phyloP scores from a whole-genome alignment of 2,888 invertebrate genomes.

The Luffia ferchaultella region DNA sequence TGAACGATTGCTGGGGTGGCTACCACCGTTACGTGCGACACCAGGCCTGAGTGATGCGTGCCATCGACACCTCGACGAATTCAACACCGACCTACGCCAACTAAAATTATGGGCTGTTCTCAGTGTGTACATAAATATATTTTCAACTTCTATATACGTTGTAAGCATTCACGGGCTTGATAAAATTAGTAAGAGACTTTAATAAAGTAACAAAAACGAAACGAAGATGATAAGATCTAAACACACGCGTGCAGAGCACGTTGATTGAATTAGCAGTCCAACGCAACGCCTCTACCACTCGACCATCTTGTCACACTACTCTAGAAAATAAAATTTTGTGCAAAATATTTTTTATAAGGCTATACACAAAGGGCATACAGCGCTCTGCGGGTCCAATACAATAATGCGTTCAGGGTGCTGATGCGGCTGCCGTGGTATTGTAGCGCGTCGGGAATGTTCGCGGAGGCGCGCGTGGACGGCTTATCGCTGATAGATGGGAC shows the following conservation, averaged over 20 bases:
- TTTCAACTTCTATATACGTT: background rate
- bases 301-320: constrained; percentile 66
- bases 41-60: background rate
- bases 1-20: background rate
- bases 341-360: too few species aligned
- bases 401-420: too few species aligned
- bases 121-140: background rate
- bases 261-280: constrained; percentile 12
- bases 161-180: too few species aligned
- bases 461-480: too few species aligned
- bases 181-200: too few species aligned
- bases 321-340: too few species aligned
- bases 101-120: background rate
- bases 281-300: constrained; percentile 66
- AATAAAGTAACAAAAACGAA: too few species aligned
- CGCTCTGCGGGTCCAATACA: too few species aligned
- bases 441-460: too few species aligned
- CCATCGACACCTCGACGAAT: background rate
- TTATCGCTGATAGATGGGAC: too few species aligned
- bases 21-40: background rate
- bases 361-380: too few species aligned
- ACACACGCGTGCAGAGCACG: constrained; percentile 30
- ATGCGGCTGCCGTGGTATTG: too few species aligned
- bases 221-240: constrained; percentile 25
- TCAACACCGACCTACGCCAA: background rate